Evolutionary conservation across 2,888 invertebrate species (phyloP).

Genomic region (Phasia obesa): DNA sequence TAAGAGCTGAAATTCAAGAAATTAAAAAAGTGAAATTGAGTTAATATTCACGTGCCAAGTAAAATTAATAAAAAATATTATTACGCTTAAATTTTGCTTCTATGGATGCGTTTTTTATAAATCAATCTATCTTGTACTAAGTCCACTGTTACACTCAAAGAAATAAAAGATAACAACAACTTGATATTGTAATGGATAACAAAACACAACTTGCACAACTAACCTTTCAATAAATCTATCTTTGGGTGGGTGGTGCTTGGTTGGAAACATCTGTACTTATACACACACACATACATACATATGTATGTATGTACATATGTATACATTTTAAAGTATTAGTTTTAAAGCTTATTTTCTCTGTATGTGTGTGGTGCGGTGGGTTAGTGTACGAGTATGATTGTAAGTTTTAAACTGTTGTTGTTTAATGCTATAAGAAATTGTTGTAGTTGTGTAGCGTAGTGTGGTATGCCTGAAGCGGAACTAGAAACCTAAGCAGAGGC

Average conservation of each 20-base stretch:
- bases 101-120: too few relatives aligned
- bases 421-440: constrained; percentile 29
- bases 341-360: constrained; percentile 46
- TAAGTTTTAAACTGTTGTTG: constrained; percentile 23
- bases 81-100: too few relatives aligned
- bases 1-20: too few relatives aligned
- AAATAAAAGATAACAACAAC: constrained; percentile 38
- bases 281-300: not conserved
- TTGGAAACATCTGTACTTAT: constrained; percentile 1
- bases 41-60: too few relatives aligned
- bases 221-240: constrained; percentile 53
- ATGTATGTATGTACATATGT: too few relatives aligned
- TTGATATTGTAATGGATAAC: constrained; percentile 53
- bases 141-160: constrained; percentile 52
- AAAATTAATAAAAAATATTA: too few relatives aligned
- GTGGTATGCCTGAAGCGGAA: constrained; percentile 68
- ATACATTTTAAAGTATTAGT: constrained; percentile 34
- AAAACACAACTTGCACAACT: constrained; percentile 40
- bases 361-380: constrained; percentile 5
- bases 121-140: not conserved
- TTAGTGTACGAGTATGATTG: not conserved
- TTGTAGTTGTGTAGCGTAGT: constrained; percentile 38
- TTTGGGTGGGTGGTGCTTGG: constrained; percentile 55
- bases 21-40: too few relatives aligned
- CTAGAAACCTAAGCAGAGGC: constrained; percentile 65